A percentile compares a stretch with the other conserved stretches of the same genome.
Evolutionary conservation across 2,113 vertebrate genomes (phyloP).

Genomic region (Euleptes europaea): DNA sequence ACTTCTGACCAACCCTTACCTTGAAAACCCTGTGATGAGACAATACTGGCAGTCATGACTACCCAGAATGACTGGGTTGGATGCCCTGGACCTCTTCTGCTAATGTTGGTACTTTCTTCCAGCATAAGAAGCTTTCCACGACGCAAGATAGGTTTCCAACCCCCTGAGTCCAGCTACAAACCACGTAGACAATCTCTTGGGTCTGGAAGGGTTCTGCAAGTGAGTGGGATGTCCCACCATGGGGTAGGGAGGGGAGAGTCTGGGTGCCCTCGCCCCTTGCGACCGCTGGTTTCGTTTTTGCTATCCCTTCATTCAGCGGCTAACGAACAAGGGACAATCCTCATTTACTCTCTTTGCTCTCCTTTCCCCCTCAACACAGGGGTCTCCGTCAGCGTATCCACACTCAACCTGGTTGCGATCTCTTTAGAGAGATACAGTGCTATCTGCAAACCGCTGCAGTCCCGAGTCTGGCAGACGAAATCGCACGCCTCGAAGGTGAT

Average conservation of each 20-base stretch:
- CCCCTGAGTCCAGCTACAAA: background rate
- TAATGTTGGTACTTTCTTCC: no score
- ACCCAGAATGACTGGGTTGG: background rate
- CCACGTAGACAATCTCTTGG: background rate
- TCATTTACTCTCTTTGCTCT: background rate
- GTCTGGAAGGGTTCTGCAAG: background rate
- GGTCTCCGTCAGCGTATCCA: constrained; percentile 94
- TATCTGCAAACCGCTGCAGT: constrained; percentile 94
- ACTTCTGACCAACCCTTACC: no score
- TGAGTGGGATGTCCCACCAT: background rate
- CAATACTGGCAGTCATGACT: no score
- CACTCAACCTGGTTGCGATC: constrained; percentile 96
- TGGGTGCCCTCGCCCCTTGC: background rate
- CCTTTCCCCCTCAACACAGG: constrained; percentile 71
- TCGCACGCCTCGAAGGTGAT: constrained; percentile 95
- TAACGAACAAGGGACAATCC: background rate
- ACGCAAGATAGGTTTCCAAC: no score
- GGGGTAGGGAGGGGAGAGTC: background rate
- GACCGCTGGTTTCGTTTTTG: background rate
- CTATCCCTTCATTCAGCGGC: background rate
- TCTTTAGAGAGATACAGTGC: constrained; percentile 96
- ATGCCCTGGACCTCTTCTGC: no score
- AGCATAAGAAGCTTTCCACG: no score
- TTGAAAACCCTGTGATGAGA: no score
- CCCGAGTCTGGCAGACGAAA: constrained; percentile 95